Evolutionary conservation across 2,888 invertebrate species (phyloP), one percentile per base, ranked within the genome.

Genomic region (Xestobium rufovillosum): DNA sequence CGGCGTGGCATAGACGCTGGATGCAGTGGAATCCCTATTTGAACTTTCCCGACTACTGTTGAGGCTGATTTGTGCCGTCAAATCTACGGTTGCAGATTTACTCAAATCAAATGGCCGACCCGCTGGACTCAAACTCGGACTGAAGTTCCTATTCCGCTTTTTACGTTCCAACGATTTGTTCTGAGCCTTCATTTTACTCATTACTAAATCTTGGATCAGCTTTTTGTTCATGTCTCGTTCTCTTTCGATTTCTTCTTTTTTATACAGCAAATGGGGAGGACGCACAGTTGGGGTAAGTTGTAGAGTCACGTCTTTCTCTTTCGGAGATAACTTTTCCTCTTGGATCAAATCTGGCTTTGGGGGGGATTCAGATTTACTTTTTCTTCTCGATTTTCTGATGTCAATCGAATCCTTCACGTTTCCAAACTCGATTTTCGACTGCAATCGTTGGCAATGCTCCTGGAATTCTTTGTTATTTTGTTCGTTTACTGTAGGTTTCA

Each of bases 141-240:
- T 60, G 16, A 67, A 67, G 13, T 62, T 62, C 8, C 73, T 67
- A 47, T 72, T 72, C 1, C 78, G 69, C 38, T 73, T 56, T 36
- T 62, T 74, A 41, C 76, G 69, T 55, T 76, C 76, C 8, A 75
- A 64, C 37, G 73, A 69, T 49, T 77, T 78, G 49, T 78, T 79
- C 51, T 80, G 77, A 2, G 76, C 74, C 50, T 77, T 75, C 51
- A 86, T 68, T 61, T 84, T 80, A 55, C 83, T 85, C 73, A 89
- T 76, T 34, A 90, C 82, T 65, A 90, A 69, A 59, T 88, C 80
- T 52, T 88, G 78, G 30, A 90, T 83, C 14, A 89, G 70, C 58
- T 81, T 83, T 45, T 87, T 88, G 63, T 89, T 87, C 56, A 85
- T 82, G 25, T 81, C 82, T 36, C 87, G 71, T 58, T 87, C 86